A percentile compares a stretch with the other conserved stretches of the same genome.
Conservation (phyloP, 2,113 vertebrate genomes). For the Archilochus colubris region DNA sequence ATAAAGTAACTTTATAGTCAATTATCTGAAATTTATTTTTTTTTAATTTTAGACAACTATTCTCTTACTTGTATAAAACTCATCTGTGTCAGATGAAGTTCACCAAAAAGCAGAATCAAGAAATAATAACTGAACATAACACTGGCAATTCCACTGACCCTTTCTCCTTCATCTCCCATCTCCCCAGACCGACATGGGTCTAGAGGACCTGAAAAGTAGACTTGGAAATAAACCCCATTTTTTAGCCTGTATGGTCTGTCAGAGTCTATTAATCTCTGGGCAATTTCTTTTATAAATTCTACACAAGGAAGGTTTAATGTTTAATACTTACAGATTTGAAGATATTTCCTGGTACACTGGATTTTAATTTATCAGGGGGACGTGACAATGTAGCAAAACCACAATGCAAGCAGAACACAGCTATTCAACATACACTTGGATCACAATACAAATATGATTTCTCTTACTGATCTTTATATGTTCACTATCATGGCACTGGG, state of each 20-base stretch:
- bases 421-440: background rate
- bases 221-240: background rate
- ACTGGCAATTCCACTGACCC: background rate
- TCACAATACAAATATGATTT: background rate
- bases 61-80: background rate
- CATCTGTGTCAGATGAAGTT: background rate
- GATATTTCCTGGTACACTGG: background rate
- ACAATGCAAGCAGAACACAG: background rate
- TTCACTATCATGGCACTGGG: background rate
- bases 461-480: background rate
- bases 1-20: background rate
- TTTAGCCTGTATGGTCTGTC: background rate
- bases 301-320: background rate
- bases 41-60: background rate
- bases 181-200: background rate
- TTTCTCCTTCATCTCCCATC: rapidly evolving
- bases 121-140: background rate
- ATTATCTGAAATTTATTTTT: background rate
- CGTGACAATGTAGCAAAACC: background rate
- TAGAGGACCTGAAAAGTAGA: background rate
- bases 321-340: background rate
- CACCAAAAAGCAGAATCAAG: background rate
- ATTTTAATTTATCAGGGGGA: background rate
- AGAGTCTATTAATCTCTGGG: background rate
- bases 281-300: background rate